Conservation (phyloP, 1,140 invertebrate species). For the Lordiphosa collinella region DNA sequence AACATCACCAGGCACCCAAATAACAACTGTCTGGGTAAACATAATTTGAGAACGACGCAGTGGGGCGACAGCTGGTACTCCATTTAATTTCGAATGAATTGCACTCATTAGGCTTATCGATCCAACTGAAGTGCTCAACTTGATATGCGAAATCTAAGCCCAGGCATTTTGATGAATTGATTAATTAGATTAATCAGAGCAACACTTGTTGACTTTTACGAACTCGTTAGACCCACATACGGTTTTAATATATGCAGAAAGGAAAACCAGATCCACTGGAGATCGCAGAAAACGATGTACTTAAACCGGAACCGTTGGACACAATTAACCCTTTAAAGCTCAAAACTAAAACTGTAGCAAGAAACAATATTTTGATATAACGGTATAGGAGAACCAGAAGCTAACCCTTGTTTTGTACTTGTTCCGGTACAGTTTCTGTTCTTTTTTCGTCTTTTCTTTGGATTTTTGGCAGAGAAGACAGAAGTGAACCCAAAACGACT, state of each 20-base stretch:
- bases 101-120: conserved; percentile 16
- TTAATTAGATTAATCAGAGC: conserved; percentile 9
- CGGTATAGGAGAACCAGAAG: no score
- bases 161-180: conserved; percentile 1
- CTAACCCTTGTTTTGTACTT: no score
- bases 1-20: conserved; percentile 8
- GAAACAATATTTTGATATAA: no score
- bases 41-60: neutral
- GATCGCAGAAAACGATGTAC: no score
- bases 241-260: neutral
- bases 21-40: neutral
- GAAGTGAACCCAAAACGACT: no score
- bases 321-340: no score
- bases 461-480: no score
- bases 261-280: neutral
- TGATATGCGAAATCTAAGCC: conserved; percentile 14
- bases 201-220: neutral
- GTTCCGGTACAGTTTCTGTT: no score
- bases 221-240: no score
- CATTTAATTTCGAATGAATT: conserved; percentile 21
- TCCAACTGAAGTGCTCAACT: conserved; percentile 15
- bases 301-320: no score
- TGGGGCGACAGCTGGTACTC: neutral
- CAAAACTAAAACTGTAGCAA: no score
- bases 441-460: no score